Evolutionary conservation across 2,797 vertebrate species (phyloP).

Genomic region (Pseudocheirus occidentalis): DNA sequence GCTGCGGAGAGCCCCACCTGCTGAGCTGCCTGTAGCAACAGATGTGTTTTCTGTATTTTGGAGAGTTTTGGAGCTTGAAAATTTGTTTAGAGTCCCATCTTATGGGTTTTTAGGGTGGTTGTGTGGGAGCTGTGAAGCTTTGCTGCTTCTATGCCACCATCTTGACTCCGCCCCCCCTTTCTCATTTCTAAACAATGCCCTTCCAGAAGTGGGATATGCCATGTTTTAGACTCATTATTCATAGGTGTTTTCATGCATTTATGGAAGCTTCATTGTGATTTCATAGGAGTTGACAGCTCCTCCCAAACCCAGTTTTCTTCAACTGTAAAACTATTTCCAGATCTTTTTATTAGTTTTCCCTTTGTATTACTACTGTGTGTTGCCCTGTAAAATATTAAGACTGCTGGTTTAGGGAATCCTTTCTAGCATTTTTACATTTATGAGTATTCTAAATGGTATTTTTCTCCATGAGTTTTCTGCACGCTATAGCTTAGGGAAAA

Average conservation of each 20-base stretch:
- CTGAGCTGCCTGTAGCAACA: no score
- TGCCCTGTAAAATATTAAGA: conserved; percentile 64
- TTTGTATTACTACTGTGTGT: conserved; percentile 67
- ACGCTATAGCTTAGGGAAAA: conserved; percentile 24
- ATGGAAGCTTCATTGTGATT: conserved; percentile 45
- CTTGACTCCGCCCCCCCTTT: no score
- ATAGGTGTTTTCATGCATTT: conserved; percentile 49
- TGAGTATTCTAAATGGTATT: conserved; percentile 57
- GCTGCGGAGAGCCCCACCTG: no score
- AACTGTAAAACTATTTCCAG: conserved; percentile 69
- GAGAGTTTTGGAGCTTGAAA: no score
- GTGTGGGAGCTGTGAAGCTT: no score
- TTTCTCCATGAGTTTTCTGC: conserved; percentile 49
- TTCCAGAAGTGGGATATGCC: conserved; percentile 31
- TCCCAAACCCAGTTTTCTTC: conserved; percentile 61
- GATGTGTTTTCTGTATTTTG: no score
- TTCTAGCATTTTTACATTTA: conserved; percentile 58
- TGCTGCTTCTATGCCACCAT: no score
- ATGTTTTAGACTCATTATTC: not conserved
- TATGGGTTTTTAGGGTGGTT: no score
- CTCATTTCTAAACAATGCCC: conserved; percentile 37
- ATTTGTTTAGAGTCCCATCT: no score
- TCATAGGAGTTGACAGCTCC: conserved; percentile 49
- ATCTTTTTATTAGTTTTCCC: conserved; percentile 73
- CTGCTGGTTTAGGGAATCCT: conserved; percentile 57